Evolutionary conservation across 2,113 vertebrate species (phyloP), one percentile per base, ranked within the genome.

Genomic region (Muntiacus muntjak): DNA sequence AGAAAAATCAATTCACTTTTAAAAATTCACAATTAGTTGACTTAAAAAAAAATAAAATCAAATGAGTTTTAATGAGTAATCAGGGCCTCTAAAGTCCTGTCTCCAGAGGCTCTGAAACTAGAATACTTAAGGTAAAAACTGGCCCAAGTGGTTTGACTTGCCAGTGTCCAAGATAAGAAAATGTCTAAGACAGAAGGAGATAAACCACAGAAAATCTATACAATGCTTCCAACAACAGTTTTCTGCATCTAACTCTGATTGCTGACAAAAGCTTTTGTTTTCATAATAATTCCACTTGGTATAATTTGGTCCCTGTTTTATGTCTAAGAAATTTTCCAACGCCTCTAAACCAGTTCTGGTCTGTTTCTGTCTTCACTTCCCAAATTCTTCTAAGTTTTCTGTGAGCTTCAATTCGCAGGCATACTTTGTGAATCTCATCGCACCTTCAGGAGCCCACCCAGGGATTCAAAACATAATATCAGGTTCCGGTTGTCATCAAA

Each of bases 401-500:
- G 7, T 91, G 0, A 47, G 19, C 94, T 97, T 95, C 47, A 87
- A n/a, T 45, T 93, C 89, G 19, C 86, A 1, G 43, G 36, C 7
- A 6, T 64, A 45, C 58, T 43, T 30, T 87, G 19, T 94, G 8
- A 89, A 86, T 89, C 54, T 71, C 25, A 10, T 86, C 67, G 30
- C 1, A 5, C 33, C 86, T 43, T 11, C 78, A 89, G 25, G 0
- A 76, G 6, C 78, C 67, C 87, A 92, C 3, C 25, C 60, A 6
- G 7, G 17, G n/a, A 94, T 89, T 96, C 50, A 91, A 97, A 85
- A 7, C 8, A 67, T 45, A 95, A 19, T 88, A 47, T 96, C 78
- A 86, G 43, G 95, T 78, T 54, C 90, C 76, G 97, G 16, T 52
- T 97, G 78, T 60, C 94, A 62, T 96, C 88, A 98, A 91, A 98